Base-by-base conservation (phyloP, 2,797 vertebrate species). In the Poeciliopsis paucimaculata region DNA sequence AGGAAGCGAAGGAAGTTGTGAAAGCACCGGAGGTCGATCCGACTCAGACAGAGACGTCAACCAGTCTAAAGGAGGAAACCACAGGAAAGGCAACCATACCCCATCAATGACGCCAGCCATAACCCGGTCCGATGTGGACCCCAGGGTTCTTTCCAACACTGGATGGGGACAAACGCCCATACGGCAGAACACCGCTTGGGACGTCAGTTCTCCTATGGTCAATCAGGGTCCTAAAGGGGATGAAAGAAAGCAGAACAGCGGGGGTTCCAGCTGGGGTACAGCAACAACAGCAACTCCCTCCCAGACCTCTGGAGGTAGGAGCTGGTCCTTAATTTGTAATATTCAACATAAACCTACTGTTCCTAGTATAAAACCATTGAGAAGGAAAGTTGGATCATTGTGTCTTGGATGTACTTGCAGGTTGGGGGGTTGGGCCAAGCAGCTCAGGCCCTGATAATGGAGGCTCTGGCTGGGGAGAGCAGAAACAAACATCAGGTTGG, bases 131-230 rank as follows among this genome's bases (percentile, higher is more conserved):
- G 97, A 99, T 82, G 90, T 99, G 87, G 98, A 99, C 93, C 98
- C 98, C 0, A 96, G 98, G 80, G 97, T 99, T 91, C 95, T 99
- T 46, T 99, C 97, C 93, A 99, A 99, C 95, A 97, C 96, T 36
- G 98, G 98, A 72, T 99, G 98, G 98, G 98, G 98, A 85, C 98
- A 99, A 95, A 99, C 97, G 55, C 98, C 98, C 72, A 93, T 99
- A 91, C 96, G 97, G 89, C 98, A 99, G 93, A 97, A 99, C 95
- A 99, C 97, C 82, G 94, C 96, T 94, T 99, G 98, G 98, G 97
- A 99, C 77, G 96, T 97, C 0, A 96, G 95, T 84, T 86, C 94
- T 45, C 93, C 97, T 1, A 20, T 73, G 41, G 84, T 81, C 43
- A 93, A 83, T 88, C 95, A 94, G 92, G 93, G 77, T 80, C 75